Base-by-base conservation (phyloP, 2,797 vertebrate genomes). In the Karalla daura region DNA sequence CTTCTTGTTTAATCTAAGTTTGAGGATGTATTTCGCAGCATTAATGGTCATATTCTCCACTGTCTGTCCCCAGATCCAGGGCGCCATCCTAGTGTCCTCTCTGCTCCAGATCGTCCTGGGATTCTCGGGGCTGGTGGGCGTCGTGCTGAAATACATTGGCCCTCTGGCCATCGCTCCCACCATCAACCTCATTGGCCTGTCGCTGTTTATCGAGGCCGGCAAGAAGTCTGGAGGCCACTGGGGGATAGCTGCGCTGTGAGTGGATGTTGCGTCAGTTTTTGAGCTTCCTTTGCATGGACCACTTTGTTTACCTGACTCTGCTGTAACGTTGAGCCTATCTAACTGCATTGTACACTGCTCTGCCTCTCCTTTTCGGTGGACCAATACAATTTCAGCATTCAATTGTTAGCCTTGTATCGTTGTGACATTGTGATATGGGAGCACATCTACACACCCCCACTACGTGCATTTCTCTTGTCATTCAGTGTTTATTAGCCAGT, bases 231-330 rank as follows among this genome's bases (percentile, higher is more conserved):
- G 94, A 44, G 80, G 83, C 21, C 94, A 95, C 83, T 95, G 94
- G 94, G 94, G 94, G 21, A 93, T 95, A 24, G 87, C 94, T 23
- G 90, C 92, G 43, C 77, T 94, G 94, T 95, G 83, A 94, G 93
- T 94, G 25, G 7, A 43, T 4, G 7, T 1, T 13, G 21, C 7
- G 9, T 46, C 2, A 27, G n/a, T n/a, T n/a, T n/a, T n/a, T n/a
- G n/a, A n/a, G n/a, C n/a, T n/a, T n/a, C n/a, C n/a, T n/a, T n/a
- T n/a, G n/a, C n/a, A n/a, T n/a, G n/a, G n/a, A n/a, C n/a, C n/a
- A n/a, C n/a, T n/a, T n/a, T 11, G 32, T 35, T 35, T 11, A 35
- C 11, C 14, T 13, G 4, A 30, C 10, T 35, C 12, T 13, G 14
- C 32, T 11, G 32, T 35, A 13, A 36, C 7, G 14, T 33, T 33